These are phyloP conservation scores for Mormoops blainvillei DNA, from an alignment of 2,113 vertebrate genomes.

Conservation along the genomic window DNA sequence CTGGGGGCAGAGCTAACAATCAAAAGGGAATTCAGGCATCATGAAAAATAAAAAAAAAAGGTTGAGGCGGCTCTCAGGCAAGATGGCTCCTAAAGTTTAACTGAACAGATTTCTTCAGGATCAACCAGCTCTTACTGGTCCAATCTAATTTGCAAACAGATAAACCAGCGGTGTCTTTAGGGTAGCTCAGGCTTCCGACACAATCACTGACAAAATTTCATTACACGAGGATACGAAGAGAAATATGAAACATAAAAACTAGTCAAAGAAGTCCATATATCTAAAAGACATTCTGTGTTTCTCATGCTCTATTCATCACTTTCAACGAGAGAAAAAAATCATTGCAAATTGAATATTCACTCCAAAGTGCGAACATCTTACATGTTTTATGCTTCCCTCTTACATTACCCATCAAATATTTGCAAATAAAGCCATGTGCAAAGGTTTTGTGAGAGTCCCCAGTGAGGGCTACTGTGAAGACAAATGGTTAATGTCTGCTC, in stretches of 20 bases:
- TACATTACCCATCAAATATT: constrained; percentile 45
- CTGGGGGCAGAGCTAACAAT: background rate
- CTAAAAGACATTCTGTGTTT: constrained; percentile 5
- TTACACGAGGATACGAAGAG: background rate
- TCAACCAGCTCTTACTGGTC: background rate
- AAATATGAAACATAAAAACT: constrained; percentile 6
- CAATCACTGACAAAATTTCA: constrained; percentile 3
- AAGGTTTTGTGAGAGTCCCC: constrained; percentile 67
- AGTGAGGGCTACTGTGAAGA: constrained; percentile 78
- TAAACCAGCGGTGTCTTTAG: constrained; percentile 19
- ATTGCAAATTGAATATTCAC: background rate
- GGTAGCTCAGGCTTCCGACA: background rate
- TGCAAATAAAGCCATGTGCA: constrained; percentile 55
- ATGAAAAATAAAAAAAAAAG: background rate
- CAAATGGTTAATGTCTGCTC: constrained; percentile 83
- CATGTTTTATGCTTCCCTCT: background rate
- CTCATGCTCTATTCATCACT: background rate
- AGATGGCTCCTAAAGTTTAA: background rate
- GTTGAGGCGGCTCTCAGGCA: background rate
- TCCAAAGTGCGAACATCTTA: background rate
- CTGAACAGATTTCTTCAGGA: background rate
- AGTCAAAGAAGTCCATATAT: background rate
- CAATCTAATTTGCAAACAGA: constrained; percentile 20
- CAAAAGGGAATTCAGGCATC: background rate
- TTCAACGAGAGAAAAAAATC: background rate